These are phyloP conservation scores for Drosophila malerkotliana DNA, from an alignment of 1,140 invertebrate species.

Conservation along the genomic window DNA sequence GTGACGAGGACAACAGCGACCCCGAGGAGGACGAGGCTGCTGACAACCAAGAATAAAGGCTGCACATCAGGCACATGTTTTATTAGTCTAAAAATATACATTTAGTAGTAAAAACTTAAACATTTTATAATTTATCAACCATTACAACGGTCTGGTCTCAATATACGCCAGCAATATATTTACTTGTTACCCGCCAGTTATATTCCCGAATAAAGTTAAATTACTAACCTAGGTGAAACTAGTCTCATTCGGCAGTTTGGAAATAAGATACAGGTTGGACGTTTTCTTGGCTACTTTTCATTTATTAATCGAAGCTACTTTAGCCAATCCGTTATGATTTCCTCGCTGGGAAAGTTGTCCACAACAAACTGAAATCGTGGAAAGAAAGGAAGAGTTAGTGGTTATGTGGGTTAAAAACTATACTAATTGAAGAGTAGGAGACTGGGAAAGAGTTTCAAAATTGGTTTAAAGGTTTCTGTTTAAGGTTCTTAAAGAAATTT, in stretches of 20 bases:
- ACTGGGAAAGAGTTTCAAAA: too few relatives aligned
- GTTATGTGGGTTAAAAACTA: too few relatives aligned
- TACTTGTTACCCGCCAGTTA: conserved; percentile 56
- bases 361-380: conserved; percentile 60
- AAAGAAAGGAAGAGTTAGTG: not conserved
- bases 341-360: conserved; percentile 72
- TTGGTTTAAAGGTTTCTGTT: too few relatives aligned
- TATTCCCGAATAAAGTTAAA: conserved; percentile 2
- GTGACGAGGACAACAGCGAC: conserved; percentile 69
- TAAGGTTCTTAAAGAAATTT: too few relatives aligned
- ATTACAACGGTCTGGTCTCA: conserved; percentile 58
- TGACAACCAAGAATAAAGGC: conserved; percentile 38
- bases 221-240: not conserved
- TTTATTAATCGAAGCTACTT: conserved; percentile 22
- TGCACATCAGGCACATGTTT: conserved; percentile 27
- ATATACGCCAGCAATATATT: conserved; percentile 46
- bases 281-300: not conserved
- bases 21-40: conserved; percentile 33
- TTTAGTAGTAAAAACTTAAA: conserved; percentile 42
- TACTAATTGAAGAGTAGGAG: too few relatives aligned
- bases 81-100: conserved; percentile 52
- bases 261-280: not conserved
- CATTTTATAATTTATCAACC: conserved; percentile 39
- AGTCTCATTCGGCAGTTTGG: not conserved
- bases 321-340: conserved; percentile 81